phyloP scores from a whole-genome alignment of 2,113 vertebrate genomes.

The Puntigrus tetrazona region DNA sequence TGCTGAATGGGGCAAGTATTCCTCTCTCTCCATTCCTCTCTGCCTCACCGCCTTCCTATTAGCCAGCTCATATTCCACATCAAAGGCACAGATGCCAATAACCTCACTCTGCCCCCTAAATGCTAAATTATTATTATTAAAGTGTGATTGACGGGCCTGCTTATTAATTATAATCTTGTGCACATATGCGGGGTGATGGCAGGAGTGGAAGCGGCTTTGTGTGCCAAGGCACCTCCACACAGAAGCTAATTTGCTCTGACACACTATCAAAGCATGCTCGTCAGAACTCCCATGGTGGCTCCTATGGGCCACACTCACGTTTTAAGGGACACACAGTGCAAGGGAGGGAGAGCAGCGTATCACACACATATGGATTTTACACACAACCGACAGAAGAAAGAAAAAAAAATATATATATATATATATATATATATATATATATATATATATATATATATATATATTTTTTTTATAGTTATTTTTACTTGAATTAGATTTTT shows the following conservation, averaged over 20 bases:
- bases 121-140: slow-evolving; percentile 94
- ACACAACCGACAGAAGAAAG: neutral
- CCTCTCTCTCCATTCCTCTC: slow-evolving; percentile 51
- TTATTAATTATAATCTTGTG: slow-evolving; percentile 98
- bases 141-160: slow-evolving; percentile 88
- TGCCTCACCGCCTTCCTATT: slow-evolving; percentile 79
- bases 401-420: too few relatives aligned
- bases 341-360: slow-evolving; percentile 7
- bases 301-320: slow-evolving; percentile 45
- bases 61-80: slow-evolving; percentile 80
- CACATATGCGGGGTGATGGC: slow-evolving; percentile 95
- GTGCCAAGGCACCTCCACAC: slow-evolving; percentile 93
- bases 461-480: too few relatives aligned
- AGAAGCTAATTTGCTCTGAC: slow-evolving; percentile 98
- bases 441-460: too few relatives aligned
- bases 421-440: too few relatives aligned
- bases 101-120: slow-evolving; percentile 83
- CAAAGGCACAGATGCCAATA: slow-evolving; percentile 85
- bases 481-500: neutral
- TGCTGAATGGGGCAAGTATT: slow-evolving; percentile 58
- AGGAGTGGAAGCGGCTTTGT: slow-evolving; percentile 90
- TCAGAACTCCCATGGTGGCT: slow-evolving; percentile 47
- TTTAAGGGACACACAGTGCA: slow-evolving; percentile 46
- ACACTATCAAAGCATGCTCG: slow-evolving; percentile 81
- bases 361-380: neutral